Evolutionary conservation across 2,888 invertebrate genomes (phyloP), one percentile per base, ranked within the genome.

Genomic region (Leptogaster cylindrica): DNA sequence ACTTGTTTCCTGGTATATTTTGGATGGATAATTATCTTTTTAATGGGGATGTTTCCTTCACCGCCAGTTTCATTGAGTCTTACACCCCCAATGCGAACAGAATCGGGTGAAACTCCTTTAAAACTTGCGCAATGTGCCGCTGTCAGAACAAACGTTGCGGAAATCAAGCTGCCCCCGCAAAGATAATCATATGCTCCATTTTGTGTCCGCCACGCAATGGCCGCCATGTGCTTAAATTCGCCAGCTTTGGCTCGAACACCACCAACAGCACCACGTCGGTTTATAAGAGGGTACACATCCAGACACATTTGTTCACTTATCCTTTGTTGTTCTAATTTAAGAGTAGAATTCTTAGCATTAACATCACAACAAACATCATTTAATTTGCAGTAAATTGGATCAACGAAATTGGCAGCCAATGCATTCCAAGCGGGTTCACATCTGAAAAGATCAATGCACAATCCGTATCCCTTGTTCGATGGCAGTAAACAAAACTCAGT

Each of bases 51-150:
- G 8, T 48, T 12, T 2, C n/a, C 4, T 14, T 5, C n/a, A 12
- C 33, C 16, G 44, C 80, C 81, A 39, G 77, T 77, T 4, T 23
- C 48, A n/a, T n/a, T n/a, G n/a, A n/a, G n/a, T n/a, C n/a, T n/a
- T n/a, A n/a, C n/a, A n/a, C n/a, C n/a, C n/a, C n/a, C n/a, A n/a
- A n/a, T n/a, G n/a, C n/a, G n/a, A n/a, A n/a, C n/a, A n/a, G n/a
- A n/a, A n/a, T n/a, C n/a, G n/a, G n/a, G n/a, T n/a, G n/a, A n/a
- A n/a, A n/a, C n/a, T n/a, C n/a, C n/a, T n/a, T n/a, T n/a, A 8
- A 10, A 2, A n/a, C 18, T 39, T 3, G 41, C 61, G 63, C 72
- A 72, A 69, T 72, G 72, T 6, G 69, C 72, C 14, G 66, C 71
- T 20, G 66, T 69, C 31, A 71, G n/a, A 1, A 65, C 44, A 33